Percentiles rank a stretch among this genome's conserved stretches.
Conservation (phyloP, 2,888 invertebrate genomes). For the Apamea anceps region DNA sequence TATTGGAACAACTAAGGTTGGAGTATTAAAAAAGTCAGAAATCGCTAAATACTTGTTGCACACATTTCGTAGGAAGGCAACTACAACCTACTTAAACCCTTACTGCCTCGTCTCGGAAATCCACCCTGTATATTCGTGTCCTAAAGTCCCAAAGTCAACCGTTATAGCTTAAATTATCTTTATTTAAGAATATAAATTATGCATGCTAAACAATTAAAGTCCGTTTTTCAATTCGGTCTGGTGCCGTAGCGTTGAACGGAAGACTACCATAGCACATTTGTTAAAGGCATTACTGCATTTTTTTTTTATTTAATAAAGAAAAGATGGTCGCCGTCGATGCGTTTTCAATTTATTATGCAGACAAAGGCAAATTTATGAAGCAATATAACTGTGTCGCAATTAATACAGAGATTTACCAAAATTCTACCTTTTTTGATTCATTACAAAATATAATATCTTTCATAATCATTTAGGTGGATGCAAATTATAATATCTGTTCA, state of each 20-base stretch:
- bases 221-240: background rate
- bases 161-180: background rate
- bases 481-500: conserved; percentile 13
- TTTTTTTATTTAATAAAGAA: background rate
- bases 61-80: background rate
- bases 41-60: background rate
- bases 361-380: background rate
- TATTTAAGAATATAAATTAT: conserved; percentile 1
- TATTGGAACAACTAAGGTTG: background rate
- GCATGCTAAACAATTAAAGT: background rate
- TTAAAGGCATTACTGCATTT: background rate
- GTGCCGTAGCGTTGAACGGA: background rate
- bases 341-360: background rate
- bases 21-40: background rate
- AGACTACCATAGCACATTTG: background rate
- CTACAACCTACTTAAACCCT: background rate
- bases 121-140: background rate
- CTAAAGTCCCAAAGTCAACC: background rate
- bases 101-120: background rate
- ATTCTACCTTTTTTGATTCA: background rate
- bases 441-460: conserved; percentile 12
- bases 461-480: background rate
- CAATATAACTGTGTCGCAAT: conserved; percentile 3
- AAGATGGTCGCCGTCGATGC: background rate
- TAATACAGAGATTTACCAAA: background rate